These are phyloP conservation scores for Phalanger gymnotis DNA, from an alignment of 2,797 vertebrate species.

Conservation along the genomic window DNA sequence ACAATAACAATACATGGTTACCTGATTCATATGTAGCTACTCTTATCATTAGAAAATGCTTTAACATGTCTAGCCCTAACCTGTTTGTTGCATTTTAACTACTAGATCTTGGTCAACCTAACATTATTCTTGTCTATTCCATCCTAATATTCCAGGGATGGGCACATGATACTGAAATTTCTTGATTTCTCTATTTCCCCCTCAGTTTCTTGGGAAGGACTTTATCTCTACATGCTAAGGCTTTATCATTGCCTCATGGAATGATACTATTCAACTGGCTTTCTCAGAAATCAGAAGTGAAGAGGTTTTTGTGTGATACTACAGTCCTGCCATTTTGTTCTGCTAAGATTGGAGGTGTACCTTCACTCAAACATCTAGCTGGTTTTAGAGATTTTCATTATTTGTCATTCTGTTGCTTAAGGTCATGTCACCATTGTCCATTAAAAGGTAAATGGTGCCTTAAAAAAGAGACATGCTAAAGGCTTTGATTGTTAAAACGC, in stretches of 20 bases:
- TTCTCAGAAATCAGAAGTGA: background rate
- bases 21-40: background rate
- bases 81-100: background rate
- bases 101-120: background rate
- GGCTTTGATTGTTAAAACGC: background rate
- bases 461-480: background rate
- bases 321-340: background rate
- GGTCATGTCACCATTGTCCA: background rate
- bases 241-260: background rate
- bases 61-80: background rate
- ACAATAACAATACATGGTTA: background rate
- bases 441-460: background rate
- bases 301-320: background rate
- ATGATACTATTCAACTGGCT: background rate
- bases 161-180: background rate
- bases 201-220: conserved; percentile 19
- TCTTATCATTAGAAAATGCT: background rate
- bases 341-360: background rate
- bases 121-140: background rate
- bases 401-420: background rate
- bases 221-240: conserved; percentile 21
- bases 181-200: background rate
- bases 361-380: background rate
- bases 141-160: background rate
- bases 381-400: background rate